Evolutionary conservation across 1,140 invertebrate genomes (phyloP).

Genomic region (Atta texana): DNA sequence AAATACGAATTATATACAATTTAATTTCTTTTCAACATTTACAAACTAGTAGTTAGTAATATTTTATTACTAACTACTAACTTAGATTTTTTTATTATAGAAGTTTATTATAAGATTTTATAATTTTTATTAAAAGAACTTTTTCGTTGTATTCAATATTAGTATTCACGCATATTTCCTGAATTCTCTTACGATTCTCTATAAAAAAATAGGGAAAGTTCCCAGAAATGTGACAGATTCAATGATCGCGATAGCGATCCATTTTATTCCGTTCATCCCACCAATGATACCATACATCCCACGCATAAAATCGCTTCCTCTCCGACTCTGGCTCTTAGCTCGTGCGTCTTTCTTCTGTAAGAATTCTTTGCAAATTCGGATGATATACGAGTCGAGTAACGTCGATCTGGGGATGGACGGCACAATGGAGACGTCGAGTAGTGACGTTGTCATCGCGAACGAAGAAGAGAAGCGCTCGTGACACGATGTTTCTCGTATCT

Average conservation of each 20-base stretch:
- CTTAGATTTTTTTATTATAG: not conserved
- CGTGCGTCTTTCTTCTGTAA: conserved; percentile 15
- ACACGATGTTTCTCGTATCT: conserved; percentile 32
- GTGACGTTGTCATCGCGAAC: conserved; percentile 64
- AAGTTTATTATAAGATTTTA: not conserved
- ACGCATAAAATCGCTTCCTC: conserved; percentile 27
- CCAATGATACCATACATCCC: conserved; percentile 14
- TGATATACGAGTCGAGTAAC: conserved; percentile 25
- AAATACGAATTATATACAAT: not conserved
- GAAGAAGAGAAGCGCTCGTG: conserved; percentile 59
- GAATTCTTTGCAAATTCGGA: conserved; percentile 55
- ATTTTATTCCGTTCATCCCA: conserved; percentile 8
- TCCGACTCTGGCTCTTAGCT: not conserved
- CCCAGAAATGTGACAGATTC: not conserved
- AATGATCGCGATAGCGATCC: conserved; percentile 27
- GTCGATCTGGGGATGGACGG: conserved; percentile 39
- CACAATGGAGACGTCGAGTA: conserved; percentile 71
- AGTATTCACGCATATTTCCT: not conserved
- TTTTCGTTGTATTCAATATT: not conserved
- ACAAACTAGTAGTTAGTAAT: too few species aligned
- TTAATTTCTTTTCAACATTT: not conserved
- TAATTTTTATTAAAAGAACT: not conserved
- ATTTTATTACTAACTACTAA: too few species aligned
- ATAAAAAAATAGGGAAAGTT: not conserved
- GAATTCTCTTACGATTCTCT: not conserved